Evolutionary conservation across 1,140 invertebrate species (phyloP), one percentile per base, ranked within the genome.

Genomic region (Trigoniulus corallinus): DNA sequence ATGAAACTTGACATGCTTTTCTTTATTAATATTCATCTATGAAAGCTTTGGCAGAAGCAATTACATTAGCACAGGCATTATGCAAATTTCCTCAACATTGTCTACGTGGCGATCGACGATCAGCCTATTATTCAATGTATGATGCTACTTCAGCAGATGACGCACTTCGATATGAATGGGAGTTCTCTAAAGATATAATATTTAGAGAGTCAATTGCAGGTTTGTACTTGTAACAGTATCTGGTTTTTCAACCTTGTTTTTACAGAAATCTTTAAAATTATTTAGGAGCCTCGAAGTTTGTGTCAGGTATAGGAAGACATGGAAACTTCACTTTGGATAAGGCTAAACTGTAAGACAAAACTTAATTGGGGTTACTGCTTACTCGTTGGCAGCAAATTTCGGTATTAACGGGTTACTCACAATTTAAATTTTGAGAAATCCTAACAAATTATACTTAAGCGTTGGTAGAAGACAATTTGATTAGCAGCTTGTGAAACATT

Each of bases 61-160:
- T 88, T 1, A 77, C 80, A 59, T 62, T 89, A 27, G 88, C 87
- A 0, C 72, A 70, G 40, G 76, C 74, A 1, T 58, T 94, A 4
- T 62, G 71, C 0, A 88, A 87, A 62, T 91, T 86, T 64, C 84
- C 88, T 1, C 82, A 85, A 64, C 72, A 75, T 51, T 80, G 84
- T 23, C 55, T 93, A 20, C 71, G 76, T 39, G 76, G 78, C 55
- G 89, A 94, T 67, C 74, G 79, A 50, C 64, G 60, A 56, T 87
- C 78, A 37, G 72, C 72, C 25, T 79, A 80, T 62, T 57, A 70
- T 58, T 56, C 70, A 12, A 55, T 64, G 13, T n/a, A n/a, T n/a
- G 73, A 70, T 2, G 70, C 76, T 13, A 61, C 51, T 26, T 66
- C 70, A 10, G 68, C 77, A 50, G 67, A 77, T 51, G 78, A 82